phyloP scores from a whole-genome alignment of 1,140 invertebrate genomes.

The Lepidurus arcticus region DNA sequence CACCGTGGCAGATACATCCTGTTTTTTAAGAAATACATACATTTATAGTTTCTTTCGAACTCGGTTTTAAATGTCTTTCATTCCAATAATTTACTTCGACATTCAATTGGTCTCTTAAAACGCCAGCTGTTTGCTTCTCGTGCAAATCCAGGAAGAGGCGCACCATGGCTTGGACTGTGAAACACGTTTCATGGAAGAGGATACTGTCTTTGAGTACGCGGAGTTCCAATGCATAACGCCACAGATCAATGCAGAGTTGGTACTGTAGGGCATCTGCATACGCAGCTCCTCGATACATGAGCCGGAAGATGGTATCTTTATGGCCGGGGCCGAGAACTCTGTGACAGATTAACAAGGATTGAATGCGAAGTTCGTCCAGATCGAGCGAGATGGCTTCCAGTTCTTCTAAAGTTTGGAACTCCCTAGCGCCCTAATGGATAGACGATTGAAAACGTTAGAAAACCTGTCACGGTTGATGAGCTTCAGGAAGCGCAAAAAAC shows the following conservation, averaged over 20 bases:
- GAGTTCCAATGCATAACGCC: constrained; percentile 70
- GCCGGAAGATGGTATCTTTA: constrained; percentile 48
- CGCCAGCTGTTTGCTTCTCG: constrained; percentile 55
- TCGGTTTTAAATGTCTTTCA: no score
- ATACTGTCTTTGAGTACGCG: constrained; percentile 68
- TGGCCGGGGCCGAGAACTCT: constrained; percentile 71
- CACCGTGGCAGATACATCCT: neutral
- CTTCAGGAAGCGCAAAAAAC: neutral
- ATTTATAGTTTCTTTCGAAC: no score
- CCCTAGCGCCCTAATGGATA: constrained; percentile 58
- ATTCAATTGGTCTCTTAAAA: constrained; percentile 46
- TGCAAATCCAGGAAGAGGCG: constrained; percentile 71
- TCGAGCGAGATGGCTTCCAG: constrained; percentile 64
- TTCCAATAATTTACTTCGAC: constrained; percentile 44
- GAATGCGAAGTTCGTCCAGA: constrained; percentile 71
- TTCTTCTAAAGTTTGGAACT: constrained; percentile 65
- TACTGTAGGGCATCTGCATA: constrained; percentile 79
- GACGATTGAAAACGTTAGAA: constrained; percentile 36
- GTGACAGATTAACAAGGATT: constrained; percentile 75
- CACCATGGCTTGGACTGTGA: constrained; percentile 70
- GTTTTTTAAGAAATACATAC: no score
- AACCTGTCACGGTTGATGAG: neutral
- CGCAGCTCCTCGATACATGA: constrained; percentile 69
- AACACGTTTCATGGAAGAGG: constrained; percentile 66
- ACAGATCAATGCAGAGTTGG: constrained; percentile 77